Conservation (phyloP, 2,888 invertebrate genomes). For the Malthinus seriepunctatus region DNA sequence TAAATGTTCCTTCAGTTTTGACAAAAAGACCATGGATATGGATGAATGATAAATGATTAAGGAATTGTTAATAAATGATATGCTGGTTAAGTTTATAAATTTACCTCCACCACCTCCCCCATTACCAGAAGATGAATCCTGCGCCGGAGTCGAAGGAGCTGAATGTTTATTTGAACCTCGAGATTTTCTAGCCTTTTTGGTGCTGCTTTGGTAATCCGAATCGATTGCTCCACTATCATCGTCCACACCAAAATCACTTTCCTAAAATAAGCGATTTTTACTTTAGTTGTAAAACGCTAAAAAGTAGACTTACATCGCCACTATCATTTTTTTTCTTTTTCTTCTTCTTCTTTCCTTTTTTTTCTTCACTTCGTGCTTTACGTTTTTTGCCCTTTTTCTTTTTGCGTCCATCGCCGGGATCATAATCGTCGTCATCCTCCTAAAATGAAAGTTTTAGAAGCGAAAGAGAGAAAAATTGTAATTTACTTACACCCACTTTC, state of each 20-base stretch:
- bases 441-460: constrained; percentile 36
- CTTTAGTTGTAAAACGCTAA: not conserved
- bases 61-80: too few relatives aligned
- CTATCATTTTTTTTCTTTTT: constrained; percentile 94
- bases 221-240: constrained; percentile 71
- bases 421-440: constrained; percentile 87
- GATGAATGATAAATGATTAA: not conserved
- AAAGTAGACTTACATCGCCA: constrained; percentile 63
- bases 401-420: constrained; percentile 80
- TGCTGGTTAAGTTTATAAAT: too few relatives aligned
- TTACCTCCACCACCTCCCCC: constrained; percentile 45
- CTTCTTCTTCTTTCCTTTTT: constrained; percentile 92
- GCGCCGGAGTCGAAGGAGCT: constrained; percentile 56
- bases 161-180: constrained; percentile 54
- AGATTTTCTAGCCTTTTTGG: constrained; percentile 69
- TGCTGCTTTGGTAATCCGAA: constrained; percentile 72
- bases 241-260: constrained; percentile 74
- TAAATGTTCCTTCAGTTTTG: too few relatives aligned
- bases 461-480: not conserved
- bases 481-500: constrained; percentile 58
- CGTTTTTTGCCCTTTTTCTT: constrained; percentile 95
- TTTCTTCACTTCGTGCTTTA: constrained; percentile 86
- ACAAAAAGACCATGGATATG: too few relatives aligned
- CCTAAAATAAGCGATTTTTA: constrained; percentile 54
- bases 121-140: constrained; percentile 56